Base-by-base conservation (phyloP, 1,140 invertebrate species). In the Neoseiulus cucumeris region DNA sequence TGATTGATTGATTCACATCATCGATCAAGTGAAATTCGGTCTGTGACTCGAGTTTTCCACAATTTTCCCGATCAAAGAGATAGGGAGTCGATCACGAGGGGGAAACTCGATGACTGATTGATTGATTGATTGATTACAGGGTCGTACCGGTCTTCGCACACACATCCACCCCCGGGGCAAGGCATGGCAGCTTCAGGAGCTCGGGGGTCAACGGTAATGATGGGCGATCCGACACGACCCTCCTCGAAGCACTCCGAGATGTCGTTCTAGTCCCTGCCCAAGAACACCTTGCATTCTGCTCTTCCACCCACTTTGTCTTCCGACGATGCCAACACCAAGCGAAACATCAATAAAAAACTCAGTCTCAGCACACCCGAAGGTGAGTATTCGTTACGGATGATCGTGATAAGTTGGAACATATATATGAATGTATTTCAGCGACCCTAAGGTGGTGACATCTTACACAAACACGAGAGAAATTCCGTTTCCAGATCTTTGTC, bases 281-380 rank as follows among this genome's bases (percentile, higher is more conserved):
- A 59, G 51, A 59, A 59, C 51, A 59, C 51, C 33, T 59, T 59
- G 51, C 51, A 59, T 59, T 59, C 51, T 59, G 51, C 51, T 59
- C 51, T 59, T 20, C 51, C 51, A 59, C 33, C 33, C 51, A 59
- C 51, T 59, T 59, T 59, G 51, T 59, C 51, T 59, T 59, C 51
- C 51, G 51, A 59, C 51, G 33, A 17, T 25, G 22, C 14, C 17
- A 59, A 14, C 51, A 59, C 17, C 51, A 59, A 25, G 14, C 25
- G 51, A 59, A 29, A 59, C 33, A 59, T 59, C 22, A 59, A 59
- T 33, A 59, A 59, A 25, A 59, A 59, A 33, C 51, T 59, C 51
- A 59, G 51, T 59, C 51, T 59, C 51, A 59, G 51, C 51, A 59
- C 51, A 25, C 51, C 51, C 33, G 51, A 59, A 59, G 51, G 51